A percentile compares a stretch with the other conserved stretches of the same genome.
These are phyloP conservation scores for Eucera pruinosa DNA, from an alignment of 2,888 invertebrate species.

Conservation along the genomic window DNA sequence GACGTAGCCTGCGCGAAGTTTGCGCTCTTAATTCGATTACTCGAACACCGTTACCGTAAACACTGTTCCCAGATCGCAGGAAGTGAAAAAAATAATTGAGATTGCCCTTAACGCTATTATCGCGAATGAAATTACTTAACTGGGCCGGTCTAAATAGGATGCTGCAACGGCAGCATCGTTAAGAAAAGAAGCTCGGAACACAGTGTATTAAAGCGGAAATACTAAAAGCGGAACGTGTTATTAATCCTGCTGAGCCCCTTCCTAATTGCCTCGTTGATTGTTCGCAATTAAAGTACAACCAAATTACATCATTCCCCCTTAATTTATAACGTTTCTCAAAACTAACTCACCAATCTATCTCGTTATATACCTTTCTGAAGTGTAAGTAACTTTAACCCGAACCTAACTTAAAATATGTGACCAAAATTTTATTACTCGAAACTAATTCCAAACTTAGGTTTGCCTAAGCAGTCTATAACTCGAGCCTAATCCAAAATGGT, in stretches of 20 bases:
- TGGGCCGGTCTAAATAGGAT: slow-evolving; percentile 7
- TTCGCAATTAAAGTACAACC: not conserved
- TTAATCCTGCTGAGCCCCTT: slow-evolving; percentile 25
- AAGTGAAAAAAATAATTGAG: slow-evolving; percentile 15
- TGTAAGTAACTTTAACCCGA: too few species aligned
- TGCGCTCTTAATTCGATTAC: not conserved
- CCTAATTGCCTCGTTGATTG: slow-evolving; percentile 15
- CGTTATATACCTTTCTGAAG: too few species aligned
- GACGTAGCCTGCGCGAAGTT: too few species aligned
- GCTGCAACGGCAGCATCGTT: slow-evolving; percentile 16
- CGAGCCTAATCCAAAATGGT: too few species aligned
- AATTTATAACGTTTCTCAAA: too few species aligned
- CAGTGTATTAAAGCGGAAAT: slow-evolving; percentile 25
- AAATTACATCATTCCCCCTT: too few species aligned
- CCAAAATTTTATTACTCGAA: too few species aligned
- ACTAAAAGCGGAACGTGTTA: slow-evolving; percentile 22
- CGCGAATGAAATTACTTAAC: slow-evolving; percentile 32
- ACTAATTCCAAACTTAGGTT: too few species aligned
- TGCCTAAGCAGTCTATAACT: too few species aligned
- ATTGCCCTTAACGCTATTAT: slow-evolving; percentile 25
- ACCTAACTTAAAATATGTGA: too few species aligned
- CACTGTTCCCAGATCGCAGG: not conserved
- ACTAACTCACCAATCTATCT: too few species aligned
- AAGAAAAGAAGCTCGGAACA: slow-evolving; percentile 22
- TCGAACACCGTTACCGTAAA: slow-evolving; percentile 2